Evolutionary conservation across 1,140 invertebrate genomes (phyloP).

Genomic region (Neodiprion virginianus): DNA sequence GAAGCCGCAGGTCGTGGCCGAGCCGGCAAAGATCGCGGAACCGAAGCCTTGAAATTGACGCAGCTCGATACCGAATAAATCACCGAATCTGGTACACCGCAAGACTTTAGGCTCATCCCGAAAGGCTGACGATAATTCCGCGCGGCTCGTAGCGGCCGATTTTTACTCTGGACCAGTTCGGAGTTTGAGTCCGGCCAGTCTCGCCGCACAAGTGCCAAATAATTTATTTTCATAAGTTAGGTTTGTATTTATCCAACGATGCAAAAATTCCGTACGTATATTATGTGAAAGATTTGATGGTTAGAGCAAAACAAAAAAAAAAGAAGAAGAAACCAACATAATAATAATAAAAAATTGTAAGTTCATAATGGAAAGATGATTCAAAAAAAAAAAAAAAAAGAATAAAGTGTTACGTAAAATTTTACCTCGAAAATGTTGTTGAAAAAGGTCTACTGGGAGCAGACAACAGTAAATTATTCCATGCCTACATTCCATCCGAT

Average conservation of each 20-base stretch:
- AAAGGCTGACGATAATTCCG: neutral
- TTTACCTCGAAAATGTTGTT: constrained; percentile 28
- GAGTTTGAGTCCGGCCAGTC: neutral
- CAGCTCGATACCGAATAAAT: too few species aligned
- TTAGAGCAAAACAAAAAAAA: constrained; percentile 28
- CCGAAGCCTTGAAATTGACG: neutral
- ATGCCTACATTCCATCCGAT: too few species aligned
- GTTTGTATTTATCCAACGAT: neutral
- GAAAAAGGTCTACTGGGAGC: too few species aligned
- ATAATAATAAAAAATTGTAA: constrained; percentile 36
- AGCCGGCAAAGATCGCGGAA: neutral
- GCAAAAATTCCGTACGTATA: neutral
- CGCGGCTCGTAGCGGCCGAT: neutral
- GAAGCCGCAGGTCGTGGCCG: neutral
- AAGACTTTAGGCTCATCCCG: neutral
- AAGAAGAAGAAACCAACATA: constrained; percentile 32
- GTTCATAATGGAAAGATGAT: constrained; percentile 24
- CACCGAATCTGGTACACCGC: neutral
- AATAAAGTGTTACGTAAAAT: constrained; percentile 56
- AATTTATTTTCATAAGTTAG: constrained; percentile 6
- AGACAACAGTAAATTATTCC: too few species aligned
- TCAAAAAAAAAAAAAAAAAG: constrained; percentile 37
- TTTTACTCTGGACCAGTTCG: neutral
- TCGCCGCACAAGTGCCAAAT: constrained; percentile 4
- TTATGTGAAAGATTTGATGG: neutral